Percentiles rank a stretch among this genome's conserved stretches.
Conservation (phyloP, 2,888 invertebrate species). For the Perizoma affinitatum region DNA sequence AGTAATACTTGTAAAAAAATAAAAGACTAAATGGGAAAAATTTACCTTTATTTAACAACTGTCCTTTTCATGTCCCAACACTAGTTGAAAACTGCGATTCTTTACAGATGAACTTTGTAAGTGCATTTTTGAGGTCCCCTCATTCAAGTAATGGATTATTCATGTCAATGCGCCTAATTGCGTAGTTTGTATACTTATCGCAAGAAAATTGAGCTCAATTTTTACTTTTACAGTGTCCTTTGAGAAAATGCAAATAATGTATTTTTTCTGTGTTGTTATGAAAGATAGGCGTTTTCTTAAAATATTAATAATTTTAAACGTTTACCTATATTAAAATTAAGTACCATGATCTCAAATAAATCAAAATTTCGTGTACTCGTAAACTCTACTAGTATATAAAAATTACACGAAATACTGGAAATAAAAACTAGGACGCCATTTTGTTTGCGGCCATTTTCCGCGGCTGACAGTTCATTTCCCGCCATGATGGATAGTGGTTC, state of each 20-base stretch:
- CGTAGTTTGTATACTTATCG: constrained; percentile 32
- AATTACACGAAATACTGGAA: constrained; percentile 16
- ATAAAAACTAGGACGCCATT: constrained; percentile 52
- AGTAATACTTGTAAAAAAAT: neutral
- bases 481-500: constrained; percentile 77
- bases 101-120: constrained; percentile 32
- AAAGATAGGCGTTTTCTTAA: too few relatives aligned
- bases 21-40: neutral
- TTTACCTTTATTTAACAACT: neutral
- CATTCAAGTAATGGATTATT: constrained; percentile 26
- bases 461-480: constrained; percentile 78
- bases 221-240: neutral
- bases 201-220: constrained; percentile 24
- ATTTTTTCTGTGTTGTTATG: too few relatives aligned
- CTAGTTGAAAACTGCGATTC: constrained; percentile 24
- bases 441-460: constrained; percentile 68
- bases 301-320: too few relatives aligned
- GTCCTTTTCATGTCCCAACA: constrained; percentile 14
- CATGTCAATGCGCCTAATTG: constrained; percentile 43
- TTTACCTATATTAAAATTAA: too few relatives aligned
- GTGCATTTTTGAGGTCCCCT: constrained; percentile 42
- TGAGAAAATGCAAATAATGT: neutral
- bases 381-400: neutral
- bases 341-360: neutral
- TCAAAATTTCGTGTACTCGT: too few relatives aligned